These are phyloP conservation scores for Gulo gulo DNA, from an alignment of 2,113 vertebrate genomes.

Conservation along the genomic window DNA sequence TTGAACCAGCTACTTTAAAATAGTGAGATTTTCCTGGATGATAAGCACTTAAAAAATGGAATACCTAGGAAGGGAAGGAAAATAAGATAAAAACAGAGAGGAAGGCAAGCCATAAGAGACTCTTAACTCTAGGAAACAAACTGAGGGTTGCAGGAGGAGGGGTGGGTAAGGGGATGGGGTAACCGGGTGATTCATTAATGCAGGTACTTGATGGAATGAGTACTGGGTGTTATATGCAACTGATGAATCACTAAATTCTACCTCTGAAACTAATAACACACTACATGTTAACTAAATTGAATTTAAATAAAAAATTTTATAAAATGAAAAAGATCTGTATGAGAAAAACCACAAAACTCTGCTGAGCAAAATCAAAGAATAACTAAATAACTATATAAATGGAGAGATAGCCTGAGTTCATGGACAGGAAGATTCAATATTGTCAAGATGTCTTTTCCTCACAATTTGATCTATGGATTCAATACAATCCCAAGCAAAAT, in stretches of 20 bases:
- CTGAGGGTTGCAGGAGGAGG: neutral
- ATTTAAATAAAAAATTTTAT: neutral
- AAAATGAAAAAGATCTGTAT: neutral
- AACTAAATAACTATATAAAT: neutral
- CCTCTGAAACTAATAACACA: neutral
- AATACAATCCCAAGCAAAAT: neutral
- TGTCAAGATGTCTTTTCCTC: neutral
- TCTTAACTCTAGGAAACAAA: neutral
- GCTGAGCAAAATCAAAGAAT: neutral
- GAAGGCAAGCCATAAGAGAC: neutral
- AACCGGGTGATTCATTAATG: neutral
- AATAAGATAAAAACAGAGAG: neutral
- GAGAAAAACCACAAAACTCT: neutral
- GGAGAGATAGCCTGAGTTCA: neutral
- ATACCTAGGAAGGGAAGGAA: neutral
- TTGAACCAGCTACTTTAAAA: neutral
- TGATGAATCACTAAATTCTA: neutral
- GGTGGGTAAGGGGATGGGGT: neutral
- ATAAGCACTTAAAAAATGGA: neutral
- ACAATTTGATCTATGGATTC: neutral
- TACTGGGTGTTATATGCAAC: neutral
- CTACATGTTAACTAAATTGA: neutral
- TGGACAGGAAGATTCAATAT: neutral
- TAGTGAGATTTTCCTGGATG: neutral
- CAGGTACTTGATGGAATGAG: neutral